Base-by-base conservation (phyloP, 1,140 invertebrate genomes). In the Sminthurides bifidus region DNA sequence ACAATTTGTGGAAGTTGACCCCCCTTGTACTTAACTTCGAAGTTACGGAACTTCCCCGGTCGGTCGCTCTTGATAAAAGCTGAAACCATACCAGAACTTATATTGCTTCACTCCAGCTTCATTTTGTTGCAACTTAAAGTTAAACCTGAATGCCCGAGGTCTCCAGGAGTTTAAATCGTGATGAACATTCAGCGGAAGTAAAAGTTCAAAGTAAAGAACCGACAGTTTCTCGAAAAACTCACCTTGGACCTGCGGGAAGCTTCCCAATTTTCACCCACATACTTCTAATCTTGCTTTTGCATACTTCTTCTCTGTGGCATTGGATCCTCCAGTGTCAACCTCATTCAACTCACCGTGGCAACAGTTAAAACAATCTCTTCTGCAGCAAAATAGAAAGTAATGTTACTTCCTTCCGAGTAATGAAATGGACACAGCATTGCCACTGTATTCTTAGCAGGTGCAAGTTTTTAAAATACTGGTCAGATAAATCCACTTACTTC, bases 61-160 rank as follows among this genome's bases (percentile, higher is more conserved):
- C 66, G 65, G 57, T 76, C 74, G 65, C 74, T 72, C 66, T 74
- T 76, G 21, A 77, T 71, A 70, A 77, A 78, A 62, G 76, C 76
- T 76, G 61, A 21, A 56, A 65, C 54, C 46, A n/a, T n/a, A n/a
- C n/a, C n/a, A n/a, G n/a, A 46, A 45, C 31, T 2, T 33, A 29
- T 17, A 12, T 21, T 50, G 10, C 3, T 30, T 6, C 30, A 5
- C 10, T 4, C 24, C 12, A 23, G 12, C 12, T 48, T 35, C 37
- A 10, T 8, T 35, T 14, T 35, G 27, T 35, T 8, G 33, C 14
- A 38, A 17, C 23, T 43, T 23, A 6, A 46, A 21, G 6, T 23
- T 17, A 52, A n/a, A n/a, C n/a, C n/a, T n/a, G n/a, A n/a, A n/a
- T n/a, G n/a, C n/a, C n/a, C n/a, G n/a, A n/a, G n/a, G n/a, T n/a